These are phyloP conservation scores for Cyaniris semiargus DNA, from an alignment of 2,888 invertebrate species.

Conservation along the genomic window DNA sequence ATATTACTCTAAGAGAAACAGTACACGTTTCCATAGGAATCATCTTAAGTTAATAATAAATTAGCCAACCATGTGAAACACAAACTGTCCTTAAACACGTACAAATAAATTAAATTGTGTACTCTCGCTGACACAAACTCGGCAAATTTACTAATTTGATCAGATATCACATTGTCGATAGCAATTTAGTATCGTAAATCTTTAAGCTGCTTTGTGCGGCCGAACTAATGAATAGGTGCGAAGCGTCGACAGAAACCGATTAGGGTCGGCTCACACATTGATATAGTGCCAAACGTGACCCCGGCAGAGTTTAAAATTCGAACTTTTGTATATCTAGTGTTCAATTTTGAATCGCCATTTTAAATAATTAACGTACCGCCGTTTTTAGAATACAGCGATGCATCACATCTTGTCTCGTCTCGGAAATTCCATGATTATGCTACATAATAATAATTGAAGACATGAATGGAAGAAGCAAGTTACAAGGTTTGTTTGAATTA, in stretches of 20 bases:
- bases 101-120: slow-evolving; percentile 17
- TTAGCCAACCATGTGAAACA: neutral
- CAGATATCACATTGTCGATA: slow-evolving; percentile 39
- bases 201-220: slow-evolving; percentile 72
- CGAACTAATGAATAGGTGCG: slow-evolving; percentile 55
- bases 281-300: neutral
- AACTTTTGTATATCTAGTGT: no score
- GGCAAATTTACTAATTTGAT: slow-evolving; percentile 34
- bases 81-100: slow-evolving; percentile 21
- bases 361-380: no score
- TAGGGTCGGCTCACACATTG: no score
- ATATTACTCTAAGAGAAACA: neutral
- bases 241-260: slow-evolving; percentile 46
- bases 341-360: no score
- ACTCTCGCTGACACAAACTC: slow-evolving; percentile 3
- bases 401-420: no score
- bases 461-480: no score
- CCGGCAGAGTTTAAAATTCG: neutral
- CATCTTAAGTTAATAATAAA: neutral
- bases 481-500: no score
- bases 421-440: no score
- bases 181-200: slow-evolving; percentile 61
- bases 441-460: no score
- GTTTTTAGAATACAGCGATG: no score
- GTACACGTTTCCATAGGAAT: neutral